phyloP scores from a whole-genome alignment of 1,140 invertebrate genomes.

The Octopus bimaculoides region DNA sequence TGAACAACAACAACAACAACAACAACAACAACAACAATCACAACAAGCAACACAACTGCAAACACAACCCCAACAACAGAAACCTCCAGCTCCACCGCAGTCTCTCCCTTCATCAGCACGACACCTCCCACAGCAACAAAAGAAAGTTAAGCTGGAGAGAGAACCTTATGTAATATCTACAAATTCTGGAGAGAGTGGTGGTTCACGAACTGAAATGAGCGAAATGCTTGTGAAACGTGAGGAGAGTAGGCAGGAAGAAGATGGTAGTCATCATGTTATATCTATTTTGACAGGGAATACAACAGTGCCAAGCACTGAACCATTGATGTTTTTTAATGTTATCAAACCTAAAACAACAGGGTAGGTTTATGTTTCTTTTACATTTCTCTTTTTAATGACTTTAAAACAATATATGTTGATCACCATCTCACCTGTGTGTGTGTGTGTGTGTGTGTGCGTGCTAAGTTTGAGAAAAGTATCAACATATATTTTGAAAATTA shows the following conservation, averaged over 20 bases:
- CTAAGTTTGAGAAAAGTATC: no score
- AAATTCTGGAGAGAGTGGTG: background rate
- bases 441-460: no score
- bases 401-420: no score
- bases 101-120: slow-evolving; percentile 10
- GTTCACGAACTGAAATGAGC: background rate
- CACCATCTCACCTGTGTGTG: no score
- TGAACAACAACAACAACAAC: slow-evolving; percentile 6
- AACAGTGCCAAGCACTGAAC: background rate
- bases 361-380: background rate
- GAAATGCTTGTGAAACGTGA: slow-evolving; percentile 7
- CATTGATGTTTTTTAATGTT: background rate
- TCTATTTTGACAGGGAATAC: slow-evolving; percentile 2
- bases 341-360: background rate
- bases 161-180: slow-evolving; percentile 6
- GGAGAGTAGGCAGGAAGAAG: background rate
- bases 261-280: slow-evolving; percentile 5
- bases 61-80: background rate
- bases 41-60: background rate
- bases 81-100: slow-evolving; percentile 17
- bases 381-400: no score
- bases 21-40: background rate
- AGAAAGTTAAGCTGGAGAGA: slow-evolving; percentile 5
- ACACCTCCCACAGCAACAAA: background rate
- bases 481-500: no score